Evolutionary conservation across 2,113 vertebrate genomes (phyloP).

Genomic region (Phasianus colchicus): DNA sequence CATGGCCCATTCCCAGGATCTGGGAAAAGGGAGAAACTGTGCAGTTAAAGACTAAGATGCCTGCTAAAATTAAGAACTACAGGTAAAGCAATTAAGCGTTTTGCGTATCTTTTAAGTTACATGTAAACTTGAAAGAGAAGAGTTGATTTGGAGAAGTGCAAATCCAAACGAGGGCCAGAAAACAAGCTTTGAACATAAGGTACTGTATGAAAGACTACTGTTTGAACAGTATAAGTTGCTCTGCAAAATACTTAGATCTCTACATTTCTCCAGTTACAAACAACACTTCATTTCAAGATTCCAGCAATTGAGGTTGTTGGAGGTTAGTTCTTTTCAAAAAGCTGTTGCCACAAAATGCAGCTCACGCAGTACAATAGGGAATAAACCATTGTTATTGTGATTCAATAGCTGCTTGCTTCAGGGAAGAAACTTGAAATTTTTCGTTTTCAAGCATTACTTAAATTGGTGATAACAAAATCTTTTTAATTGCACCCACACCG

Average conservation of each 20-base stretch:
- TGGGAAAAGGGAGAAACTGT: neutral
- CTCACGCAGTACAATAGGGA: neutral
- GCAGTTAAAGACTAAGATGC: neutral
- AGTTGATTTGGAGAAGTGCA: neutral
- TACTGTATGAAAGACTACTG: neutral
- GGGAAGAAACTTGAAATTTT: conserved; percentile 24
- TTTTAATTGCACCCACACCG: neutral
- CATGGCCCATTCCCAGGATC: neutral
- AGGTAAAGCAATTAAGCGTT: neutral
- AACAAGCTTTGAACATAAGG: neutral
- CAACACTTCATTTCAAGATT: neutral
- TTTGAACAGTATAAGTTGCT: neutral
- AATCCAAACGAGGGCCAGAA: neutral
- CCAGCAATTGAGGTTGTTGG: neutral
- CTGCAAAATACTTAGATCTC: neutral
- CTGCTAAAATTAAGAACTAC: neutral
- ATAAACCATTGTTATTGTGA: neutral
- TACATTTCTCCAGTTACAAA: neutral
- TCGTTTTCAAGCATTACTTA: conserved; percentile 40
- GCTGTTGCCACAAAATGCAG: neutral
- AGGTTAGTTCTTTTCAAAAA: neutral
- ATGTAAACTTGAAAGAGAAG: neutral
- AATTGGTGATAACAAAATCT: conserved; percentile 24
- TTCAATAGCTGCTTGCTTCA: conserved; percentile 21
- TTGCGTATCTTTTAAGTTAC: neutral